A percentile compares a stretch with the other conserved stretches of the same genome.
Evolutionary conservation across 2,113 vertebrate genomes (phyloP).

Genomic region (Elaphurus davidianus): DNA sequence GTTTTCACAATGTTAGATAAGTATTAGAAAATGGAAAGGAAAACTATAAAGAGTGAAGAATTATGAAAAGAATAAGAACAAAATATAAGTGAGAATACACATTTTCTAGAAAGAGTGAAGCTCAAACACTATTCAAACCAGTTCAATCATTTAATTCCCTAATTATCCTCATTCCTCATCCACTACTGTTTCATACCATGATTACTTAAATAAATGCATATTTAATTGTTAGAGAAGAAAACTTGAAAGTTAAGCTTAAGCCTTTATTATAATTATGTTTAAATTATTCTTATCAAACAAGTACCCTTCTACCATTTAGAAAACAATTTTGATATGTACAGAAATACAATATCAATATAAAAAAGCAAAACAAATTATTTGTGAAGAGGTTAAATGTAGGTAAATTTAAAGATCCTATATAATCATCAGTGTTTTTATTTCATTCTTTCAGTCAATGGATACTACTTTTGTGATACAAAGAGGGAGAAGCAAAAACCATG

Average conservation of each 20-base stretch:
- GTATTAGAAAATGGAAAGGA: not conserved
- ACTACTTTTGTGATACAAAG: not conserved
- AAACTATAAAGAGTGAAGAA: not conserved
- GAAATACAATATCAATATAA: not conserved
- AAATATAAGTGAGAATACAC: not conserved
- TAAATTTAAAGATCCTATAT: not conserved
- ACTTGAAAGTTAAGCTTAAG: not conserved
- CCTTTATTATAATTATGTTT: not conserved
- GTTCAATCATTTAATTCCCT: not conserved
- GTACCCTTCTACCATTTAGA: not conserved
- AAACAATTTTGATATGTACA: not conserved
- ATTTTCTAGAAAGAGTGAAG: not conserved
- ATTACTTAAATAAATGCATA: not conserved
- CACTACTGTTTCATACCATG: not conserved
- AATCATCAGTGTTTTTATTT: not conserved
- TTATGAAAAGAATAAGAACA: not conserved
- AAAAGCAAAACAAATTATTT: not conserved
- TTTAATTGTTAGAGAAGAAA: not conserved
- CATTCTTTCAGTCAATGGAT: not conserved
- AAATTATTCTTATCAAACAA: not conserved
- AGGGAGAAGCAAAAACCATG: not conserved
- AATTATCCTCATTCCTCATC: not conserved
- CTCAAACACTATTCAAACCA: not conserved
- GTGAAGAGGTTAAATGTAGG: not conserved
- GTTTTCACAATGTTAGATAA: not conserved